Percentiles rank a stretch among this genome's conserved stretches.
phyloP scores from a whole-genome alignment of 2,797 vertebrate genomes.

The Apogon hyalosoma region DNA sequence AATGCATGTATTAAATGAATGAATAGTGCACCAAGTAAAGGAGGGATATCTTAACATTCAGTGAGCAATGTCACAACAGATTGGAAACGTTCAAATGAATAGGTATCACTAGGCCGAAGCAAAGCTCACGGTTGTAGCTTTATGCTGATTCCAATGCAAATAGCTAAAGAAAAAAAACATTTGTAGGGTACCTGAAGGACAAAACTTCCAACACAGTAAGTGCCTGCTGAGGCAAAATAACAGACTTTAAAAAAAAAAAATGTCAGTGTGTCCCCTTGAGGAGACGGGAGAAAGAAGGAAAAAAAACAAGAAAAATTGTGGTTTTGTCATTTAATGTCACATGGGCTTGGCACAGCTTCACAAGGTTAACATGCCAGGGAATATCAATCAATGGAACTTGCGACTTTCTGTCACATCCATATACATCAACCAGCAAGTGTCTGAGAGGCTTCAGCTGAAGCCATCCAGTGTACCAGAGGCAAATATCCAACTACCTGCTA shows the following conservation, averaged over 20 bases:
- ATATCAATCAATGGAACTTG: constrained; percentile 74
- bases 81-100: constrained; percentile 23
- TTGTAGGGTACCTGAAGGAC: constrained; percentile 68
- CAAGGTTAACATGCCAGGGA: constrained; percentile 76
- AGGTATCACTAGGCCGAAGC: constrained; percentile 5
- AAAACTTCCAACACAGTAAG: constrained; percentile 57
- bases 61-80: constrained; percentile 5
- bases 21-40: constrained; percentile 13
- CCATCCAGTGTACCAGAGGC: constrained; percentile 45
- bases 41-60: constrained; percentile 26
- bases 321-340: constrained; percentile 77
- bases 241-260: constrained; percentile 77
- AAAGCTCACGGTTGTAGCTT: constrained; percentile 8
- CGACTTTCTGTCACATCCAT: constrained; percentile 68
- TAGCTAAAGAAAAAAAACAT: constrained; percentile 22
- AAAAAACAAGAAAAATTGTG: constrained; percentile 43
- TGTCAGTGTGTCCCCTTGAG: constrained; percentile 75
- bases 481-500: constrained; percentile 58
- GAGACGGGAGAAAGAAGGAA: constrained; percentile 28
- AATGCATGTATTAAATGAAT: constrained; percentile 40
- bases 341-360: constrained; percentile 62
- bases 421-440: constrained; percentile 60
- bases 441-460: constrained; percentile 43
- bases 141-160: constrained; percentile 52
- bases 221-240: constrained; percentile 75